Base-by-base conservation (phyloP, 2,113 vertebrate genomes). In the Zosterops pallidus region DNA sequence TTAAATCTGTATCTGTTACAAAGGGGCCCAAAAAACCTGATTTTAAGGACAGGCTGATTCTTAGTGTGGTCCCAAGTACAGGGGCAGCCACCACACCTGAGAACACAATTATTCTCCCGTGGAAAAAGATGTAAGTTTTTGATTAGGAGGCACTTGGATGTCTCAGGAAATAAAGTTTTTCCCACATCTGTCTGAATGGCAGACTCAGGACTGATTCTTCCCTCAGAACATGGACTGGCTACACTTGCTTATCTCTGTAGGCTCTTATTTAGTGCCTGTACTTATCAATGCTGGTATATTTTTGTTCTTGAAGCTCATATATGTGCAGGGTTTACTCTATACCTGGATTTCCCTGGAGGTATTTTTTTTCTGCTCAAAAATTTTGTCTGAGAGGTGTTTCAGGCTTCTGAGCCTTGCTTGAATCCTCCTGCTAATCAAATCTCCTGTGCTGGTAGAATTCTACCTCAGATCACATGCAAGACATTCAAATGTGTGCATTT, bases 271-370 rank as follows among this genome's bases (percentile, higher is more conserved):
- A 46, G 17, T 71, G 57, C 47, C 31, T 71, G 50, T 69, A 11
- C 22, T 23, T 49, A 44, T 28, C 0, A 0, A 7, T 9, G 17
- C 26, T 55, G 11, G 6, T 28, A 12, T 39, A 33, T 4, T 82
- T 86, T 74, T 71, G 35, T 25, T 77, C 59, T 41, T 70, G 21
- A 46, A 69, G 50, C 15, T 49, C 41, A 5, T 42, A 39, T 21
- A 12, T 68, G 33, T 70, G 11, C 21, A 42, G 11, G 10, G 25
- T 20, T 84, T 92, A n/a, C 12, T 4, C 2, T 24, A 39, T 39
- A 77, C 6, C 46, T 74, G 20, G 16, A 62, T 88, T 92, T 86
- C 29, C 9, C 46, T 65, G 19, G 28, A 77, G 21, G 5, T 5
- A 62, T 20, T 13, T 56, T 90, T 90, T 68, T 72, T 23, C 14